Base-by-base conservation (phyloP, 2,113 vertebrate species). In the Lagenorhynchus albirostris region DNA sequence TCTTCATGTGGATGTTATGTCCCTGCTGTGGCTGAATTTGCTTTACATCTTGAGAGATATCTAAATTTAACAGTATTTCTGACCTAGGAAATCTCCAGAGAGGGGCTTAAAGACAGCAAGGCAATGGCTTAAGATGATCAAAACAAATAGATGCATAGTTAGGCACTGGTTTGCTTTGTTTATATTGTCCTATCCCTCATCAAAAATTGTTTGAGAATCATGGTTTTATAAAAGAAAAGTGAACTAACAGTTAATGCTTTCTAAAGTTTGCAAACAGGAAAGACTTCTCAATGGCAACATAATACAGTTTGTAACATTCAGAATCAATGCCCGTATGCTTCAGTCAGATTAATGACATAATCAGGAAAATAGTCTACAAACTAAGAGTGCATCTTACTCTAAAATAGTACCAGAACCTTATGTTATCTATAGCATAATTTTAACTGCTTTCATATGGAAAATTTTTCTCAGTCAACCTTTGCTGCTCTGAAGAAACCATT, bases 401-500 rank as follows among this genome's bases (percentile, higher is more conserved):
- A 68, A 91, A 89, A 77, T 44, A 26, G 14, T 47, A 93, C 10
- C 44, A 70, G 63, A 92, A 95, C 26, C 12, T 86, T 92, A 47
- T 81, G 44, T 62, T 76, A 91, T 62, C 11, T 18, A n/a, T 11
- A 65, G 23, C 38, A 73, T 60, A 83, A 62, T 94, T 95, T 95
- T 89, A 63, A 83, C 62, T 93, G 17, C 29, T 93, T 91, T 93
- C 53, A 70, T 89, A 70, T 81, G 47, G 4, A n/a, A 58, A 1
- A 85, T 77, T 93, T 96, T 70, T 71, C 15, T 41, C 23, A 97
- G 23, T 89, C 63, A 93, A 74, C 10, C 15, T 91, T 44, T 96
- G 73, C 18, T 96, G 15, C 55, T 87, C 26, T 94, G 63, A 95
- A 95, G 20, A 88, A 73, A 7, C 25, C 33, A 53, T 77, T 96